phyloP scores from a whole-genome alignment of 2,797 vertebrate species.

The Saxicola maurus region DNA sequence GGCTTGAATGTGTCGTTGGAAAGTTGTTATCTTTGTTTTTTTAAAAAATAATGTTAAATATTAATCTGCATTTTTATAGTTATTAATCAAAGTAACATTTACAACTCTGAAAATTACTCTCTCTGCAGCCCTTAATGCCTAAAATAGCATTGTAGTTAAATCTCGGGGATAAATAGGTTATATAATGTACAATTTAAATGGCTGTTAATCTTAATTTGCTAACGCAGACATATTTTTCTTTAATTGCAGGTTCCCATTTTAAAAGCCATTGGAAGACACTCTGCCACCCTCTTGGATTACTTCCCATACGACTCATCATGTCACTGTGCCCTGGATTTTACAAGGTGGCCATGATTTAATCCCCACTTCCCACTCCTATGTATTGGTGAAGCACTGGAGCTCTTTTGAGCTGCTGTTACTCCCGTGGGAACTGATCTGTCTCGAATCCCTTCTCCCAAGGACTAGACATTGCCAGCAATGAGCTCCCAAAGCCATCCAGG shows the following conservation, averaged over 20 bases:
- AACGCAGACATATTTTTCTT: not conserved
- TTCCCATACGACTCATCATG: slow-evolving; percentile 34
- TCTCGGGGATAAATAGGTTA: not conserved
- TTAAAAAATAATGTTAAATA: not conserved
- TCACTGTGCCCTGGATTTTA: slow-evolving; percentile 41
- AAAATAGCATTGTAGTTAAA: not conserved
- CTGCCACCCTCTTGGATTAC: slow-evolving; percentile 53
- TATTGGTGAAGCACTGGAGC: slow-evolving; percentile 46
- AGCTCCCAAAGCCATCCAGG: slow-evolving; percentile 80
- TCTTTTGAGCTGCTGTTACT: slow-evolving; percentile 30
- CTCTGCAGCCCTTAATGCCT: not conserved
- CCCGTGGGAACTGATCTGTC: slow-evolving; percentile 20
- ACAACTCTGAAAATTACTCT: not conserved
- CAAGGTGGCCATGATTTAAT: slow-evolving; percentile 40
- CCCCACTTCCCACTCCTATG: slow-evolving; percentile 27
- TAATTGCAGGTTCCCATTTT: slow-evolving; percentile 50
- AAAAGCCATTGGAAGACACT: slow-evolving; percentile 41
- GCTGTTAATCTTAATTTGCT: not conserved
- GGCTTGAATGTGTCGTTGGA: not conserved
- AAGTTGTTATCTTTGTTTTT: not conserved
- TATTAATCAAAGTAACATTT: not conserved
- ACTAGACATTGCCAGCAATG: slow-evolving; percentile 66
- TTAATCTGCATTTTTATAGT: not conserved
- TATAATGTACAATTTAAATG: not conserved
- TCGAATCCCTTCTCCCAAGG: slow-evolving; percentile 20